Base-by-base conservation (phyloP, 1,140 invertebrate genomes). In the Anastrepha obliqua region DNA sequence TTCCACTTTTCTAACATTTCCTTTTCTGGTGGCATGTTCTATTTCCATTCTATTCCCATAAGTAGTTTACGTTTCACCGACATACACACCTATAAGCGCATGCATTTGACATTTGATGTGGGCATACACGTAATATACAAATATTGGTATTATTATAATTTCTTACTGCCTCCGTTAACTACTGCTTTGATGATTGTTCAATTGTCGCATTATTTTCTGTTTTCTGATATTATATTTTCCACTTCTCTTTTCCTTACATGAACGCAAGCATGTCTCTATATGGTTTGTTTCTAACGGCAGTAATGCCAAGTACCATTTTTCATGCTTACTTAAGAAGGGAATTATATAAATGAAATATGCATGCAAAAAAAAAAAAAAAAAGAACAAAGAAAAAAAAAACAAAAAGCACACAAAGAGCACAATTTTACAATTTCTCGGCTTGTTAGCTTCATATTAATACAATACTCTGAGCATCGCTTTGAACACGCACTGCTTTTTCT, bases 251-350 rank as follows among this genome's bases (percentile, higher is more conserved):
- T 0, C 74, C 47, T 11, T 81, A 81, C 55, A 81, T 55, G 74
- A 20, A 1, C 8, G 20, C 20, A 29, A 7, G 74, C 55, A 47
- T 55, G 74, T n/a, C 74, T 29, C 20, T 55, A 55, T 81, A 55
- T 81, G 74, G 74, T 13, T 6, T 81, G 8, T 81, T 55, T 55
- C 47, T 9, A 81, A 81, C 74, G 74, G 74, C 29, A 81, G 20
- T 81, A 81, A 81, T 81, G 44, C 74, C 74, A 81, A 81, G 47
- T 81, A 29, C 74, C 44, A 81, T 81, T 81, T 81, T 51, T 81
- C 74, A 58, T 81, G 47, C 74, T 58, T 42, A 9, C 44, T 81
- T 55, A 29, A 81, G 47, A 74, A 74, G 39, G 7, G 44, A 74
- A 74, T 74, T 62, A 62, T 62, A 65, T 65, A 65, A n/a, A 7